Evolutionary conservation across 1,140 invertebrate species (phyloP), one percentile per base, ranked within the genome.

Genomic region (Apolygus lucorum): DNA sequence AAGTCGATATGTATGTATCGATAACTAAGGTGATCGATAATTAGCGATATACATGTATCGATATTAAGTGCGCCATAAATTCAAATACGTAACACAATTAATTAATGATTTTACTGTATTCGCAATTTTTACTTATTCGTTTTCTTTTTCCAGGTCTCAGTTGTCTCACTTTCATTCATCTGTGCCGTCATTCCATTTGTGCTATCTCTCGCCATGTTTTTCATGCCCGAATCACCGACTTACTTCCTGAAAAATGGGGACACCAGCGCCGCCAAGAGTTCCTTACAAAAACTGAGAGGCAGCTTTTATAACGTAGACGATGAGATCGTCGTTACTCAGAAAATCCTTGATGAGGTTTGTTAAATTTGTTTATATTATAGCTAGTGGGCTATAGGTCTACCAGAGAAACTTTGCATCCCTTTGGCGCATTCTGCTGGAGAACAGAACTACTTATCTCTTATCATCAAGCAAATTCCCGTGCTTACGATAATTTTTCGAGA

Each of bases 181-280:
- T 89, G 89, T 71, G 84, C 84, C 0, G 70, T 87, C 0, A 77
- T 92, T 29, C 88, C 90, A 14, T 74, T 89, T 0, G 52, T 89
- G 0, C 85, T 91, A 22, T 76, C 88, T 0, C 70, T 83, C 2
- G 81, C 84, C 0, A 88, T 93, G 77, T 76, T 87, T 34, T 87
- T 86, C 74, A 86, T 95, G 80, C 92, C 92, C 0, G 93, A 95
- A 78, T 91, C 91, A n/a, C 93, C 93, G 0, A 81, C 84, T 8
- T 91, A 87, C 79, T 79, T 88, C 14, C 78, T 89, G 62, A 84
- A 85, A 75, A 67, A 81, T 80, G 76, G 79, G 77, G 65, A 81
- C 78, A 29, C 71, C 1, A 67, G 71, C 25, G 49, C 42, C n/a
- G 90, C 90, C 0, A 79, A 83, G 1, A 78, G 83, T 52, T 82